A percentile compares a stretch with the other conserved stretches of the same genome.
phyloP scores from a whole-genome alignment of 2,797 vertebrate genomes.

The Steatocranus sp. region DNA sequence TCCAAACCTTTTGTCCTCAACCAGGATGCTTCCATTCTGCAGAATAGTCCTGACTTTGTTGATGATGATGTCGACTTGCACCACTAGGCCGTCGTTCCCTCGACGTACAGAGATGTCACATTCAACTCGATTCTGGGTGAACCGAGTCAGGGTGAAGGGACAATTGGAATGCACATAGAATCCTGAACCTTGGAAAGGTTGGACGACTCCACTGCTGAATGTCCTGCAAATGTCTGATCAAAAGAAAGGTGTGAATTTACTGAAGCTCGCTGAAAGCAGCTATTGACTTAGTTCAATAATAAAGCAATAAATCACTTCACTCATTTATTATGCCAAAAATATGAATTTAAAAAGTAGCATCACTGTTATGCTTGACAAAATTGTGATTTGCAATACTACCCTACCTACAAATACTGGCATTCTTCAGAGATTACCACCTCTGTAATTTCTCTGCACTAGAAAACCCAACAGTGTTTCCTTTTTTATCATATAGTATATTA shows the following conservation, averaged over 20 bases:
- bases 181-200: conserved; percentile 53
- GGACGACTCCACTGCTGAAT: conserved; percentile 70
- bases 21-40: conserved; percentile 41
- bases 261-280: not conserved
- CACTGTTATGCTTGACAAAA: not conserved
- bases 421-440: not conserved
- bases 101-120: conserved; percentile 68
- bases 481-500: not conserved
- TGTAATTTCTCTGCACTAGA: not conserved
- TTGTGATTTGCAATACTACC: not conserved
- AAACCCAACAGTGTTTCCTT: not conserved
- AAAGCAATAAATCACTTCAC: not conserved
- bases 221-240: conserved; percentile 72
- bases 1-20: conserved; percentile 70
- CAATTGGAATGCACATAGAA: conserved; percentile 74
- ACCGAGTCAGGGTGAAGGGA: conserved; percentile 61
- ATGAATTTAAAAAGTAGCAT: accelerated
- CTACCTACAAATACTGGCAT: not conserved
- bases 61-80: conserved; percentile 63
- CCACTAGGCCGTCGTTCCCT: conserved; percentile 46
- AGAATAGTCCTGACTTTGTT: conserved; percentile 71
- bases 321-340: not conserved
- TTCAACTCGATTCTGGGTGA: conserved; percentile 70
- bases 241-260: not conserved
- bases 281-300: not conserved